Evolutionary conservation across 2,797 vertebrate genomes (phyloP), one percentile per base, ranked within the genome.

Genomic region (Serranus cabrilla): DNA sequence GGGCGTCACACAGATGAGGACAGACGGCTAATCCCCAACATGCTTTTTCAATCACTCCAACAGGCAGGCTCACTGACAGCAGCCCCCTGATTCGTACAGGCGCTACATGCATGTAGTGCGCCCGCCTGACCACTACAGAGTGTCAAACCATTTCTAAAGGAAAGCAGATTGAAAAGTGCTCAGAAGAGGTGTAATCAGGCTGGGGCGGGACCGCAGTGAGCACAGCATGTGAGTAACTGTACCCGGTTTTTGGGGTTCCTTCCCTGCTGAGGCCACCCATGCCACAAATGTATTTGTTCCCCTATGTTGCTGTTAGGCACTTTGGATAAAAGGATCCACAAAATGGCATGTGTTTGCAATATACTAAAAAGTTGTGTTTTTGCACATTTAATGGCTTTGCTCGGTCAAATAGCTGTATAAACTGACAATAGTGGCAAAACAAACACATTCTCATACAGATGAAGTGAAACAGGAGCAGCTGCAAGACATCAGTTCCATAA

Each of bases 21-120:
- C 54, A 80, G 52, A 79, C 82, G 50, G 56, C 78, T 88, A 90
- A 94, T 93, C 81, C 89, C 58, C 75, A 87, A 82, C 88, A 92
- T 87, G 89, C 84, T 92, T 92, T 93, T 93, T 78, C 84, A 89
- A 91, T 94, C 86, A 90, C 62, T 90, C 78, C 57, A 74, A 54
- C 75, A 50, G 78, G 74, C 83, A 39, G 78, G 74, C 63, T 66
- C 79, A 65, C 82, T 83, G 86, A 92, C 83, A 87, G 87, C 54
- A 55, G 81, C 62, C 27, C 86, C 81, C 76, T 81, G 56, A 79
- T 73, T 83, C 40, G 7, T 66, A 67, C 71, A 40, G 72, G 70
- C 86, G 27, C 82, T 79, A 54, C 80, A 87, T 86, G 80, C 71
- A 51, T 74, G 77, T 76, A 89, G 61, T 78, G 81, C 61, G 84